Base-by-base conservation (phyloP, 2,888 invertebrate species). In the Sussaba pulchella region DNA sequence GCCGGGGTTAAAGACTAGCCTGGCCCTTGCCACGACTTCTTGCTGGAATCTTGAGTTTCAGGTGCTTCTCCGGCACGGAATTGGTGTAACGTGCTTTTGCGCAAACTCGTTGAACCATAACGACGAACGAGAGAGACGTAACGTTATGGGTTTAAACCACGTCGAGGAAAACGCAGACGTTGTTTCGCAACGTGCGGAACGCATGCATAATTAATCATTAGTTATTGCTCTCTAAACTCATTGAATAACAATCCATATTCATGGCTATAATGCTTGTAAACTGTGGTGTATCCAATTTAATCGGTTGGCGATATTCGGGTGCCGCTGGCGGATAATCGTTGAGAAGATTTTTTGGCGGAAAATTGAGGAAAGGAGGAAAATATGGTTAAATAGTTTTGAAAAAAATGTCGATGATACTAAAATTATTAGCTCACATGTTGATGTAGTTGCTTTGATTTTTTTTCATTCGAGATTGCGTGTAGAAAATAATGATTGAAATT, bases 171-270 rank as follows among this genome's bases (percentile, higher is more conserved):
- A 69, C 19, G 24, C 12, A 70, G 19, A 70, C 31, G 24, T n/a
- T 52, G 26, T 52, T 67, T 12, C 64, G 50, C 31, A 17, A 47
- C 41, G n/a, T 43, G 24, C 31, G 50, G 43, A n/a, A 59, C 59
- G 70, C 73, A 81, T 73, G 52, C 70, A 73, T 70, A 74, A 81
- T 81, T 63, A 52, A 77, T 73, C 50, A 57, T 81, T 74, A 78
- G 73, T 81, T 47, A 63, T 76, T 72, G 24, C 39, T 57, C 41
- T 36, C 76, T 36, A 19, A 43, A 69, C 36, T 75, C 61, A 67
- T 69, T 54, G 69, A 63, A 79, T 78, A 72, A 78, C 47, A 61
- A 64, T 69, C 31, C 31, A 72, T 73, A 54, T 75, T 75, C 79
- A 79, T 79, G 19, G 9, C n/a, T 66, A 50, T 59, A 59, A 70